A percentile compares a stretch with the other conserved stretches of the same genome.
Conservation (phyloP, 2,113 vertebrate genomes). For the Tetrax tetrax region DNA sequence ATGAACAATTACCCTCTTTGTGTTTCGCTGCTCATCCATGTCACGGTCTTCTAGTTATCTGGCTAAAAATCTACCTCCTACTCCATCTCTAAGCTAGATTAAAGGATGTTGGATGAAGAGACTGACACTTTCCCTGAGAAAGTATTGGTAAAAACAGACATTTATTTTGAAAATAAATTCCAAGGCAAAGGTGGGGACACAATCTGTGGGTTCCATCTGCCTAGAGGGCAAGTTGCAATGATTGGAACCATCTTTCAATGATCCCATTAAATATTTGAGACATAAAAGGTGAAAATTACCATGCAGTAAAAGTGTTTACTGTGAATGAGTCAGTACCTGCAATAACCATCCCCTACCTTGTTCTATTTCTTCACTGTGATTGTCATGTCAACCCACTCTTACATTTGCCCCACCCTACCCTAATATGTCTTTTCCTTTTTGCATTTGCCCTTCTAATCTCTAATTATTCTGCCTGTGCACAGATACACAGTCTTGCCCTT, state of each 20-base stretch:
- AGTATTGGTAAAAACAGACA: not conserved
- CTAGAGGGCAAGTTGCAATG: not conserved
- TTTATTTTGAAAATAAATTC: conserved; percentile 30
- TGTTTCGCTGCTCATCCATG: conserved; percentile 1
- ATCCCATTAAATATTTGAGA: conserved; percentile 35
- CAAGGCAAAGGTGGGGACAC: not conserved
- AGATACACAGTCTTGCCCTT: not conserved
- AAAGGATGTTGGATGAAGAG: not conserved
- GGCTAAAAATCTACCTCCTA: conserved; percentile 10
- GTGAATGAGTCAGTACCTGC: not conserved
- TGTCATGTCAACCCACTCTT: not conserved
- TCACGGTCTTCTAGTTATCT: not conserved
- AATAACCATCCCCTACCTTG: not conserved
- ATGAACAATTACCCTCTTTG: not conserved
- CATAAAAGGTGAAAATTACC: conserved; percentile 11
- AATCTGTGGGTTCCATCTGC: conserved; percentile 14
- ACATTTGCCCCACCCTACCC: not conserved
- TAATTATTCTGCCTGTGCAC: not conserved
- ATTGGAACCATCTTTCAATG: conserved; percentile 22
- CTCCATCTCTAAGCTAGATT: not conserved
- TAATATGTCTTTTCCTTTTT: not conserved
- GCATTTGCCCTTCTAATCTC: not conserved
- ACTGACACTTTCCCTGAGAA: not conserved
- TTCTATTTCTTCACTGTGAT: not conserved
- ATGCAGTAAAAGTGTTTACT: not conserved